These are phyloP conservation scores for Sturnus vulgaris DNA, from an alignment of 2,113 vertebrate species.

Conservation along the genomic window DNA sequence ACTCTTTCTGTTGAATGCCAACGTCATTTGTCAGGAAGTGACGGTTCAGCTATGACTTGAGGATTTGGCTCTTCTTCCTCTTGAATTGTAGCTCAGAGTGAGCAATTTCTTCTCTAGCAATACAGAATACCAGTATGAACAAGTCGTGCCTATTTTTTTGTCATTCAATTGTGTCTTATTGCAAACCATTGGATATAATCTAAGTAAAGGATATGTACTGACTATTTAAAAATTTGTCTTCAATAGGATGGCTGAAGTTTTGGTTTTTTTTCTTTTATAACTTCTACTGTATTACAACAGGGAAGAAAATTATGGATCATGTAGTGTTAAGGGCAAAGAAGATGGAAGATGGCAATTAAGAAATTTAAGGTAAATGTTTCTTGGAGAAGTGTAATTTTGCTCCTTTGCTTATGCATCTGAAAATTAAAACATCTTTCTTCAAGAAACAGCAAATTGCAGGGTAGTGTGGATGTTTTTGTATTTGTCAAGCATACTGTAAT, in stretches of 20 bases:
- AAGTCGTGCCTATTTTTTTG: background rate
- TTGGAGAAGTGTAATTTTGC: background rate
- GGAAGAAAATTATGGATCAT: background rate
- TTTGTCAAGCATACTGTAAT: background rate
- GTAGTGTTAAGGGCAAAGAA: background rate
- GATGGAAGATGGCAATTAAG: background rate
- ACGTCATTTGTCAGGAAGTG: background rate
- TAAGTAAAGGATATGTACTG: background rate
- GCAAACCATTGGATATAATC: background rate
- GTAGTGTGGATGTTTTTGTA: background rate
- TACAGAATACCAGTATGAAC: background rate
- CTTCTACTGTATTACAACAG: background rate
- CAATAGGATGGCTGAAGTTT: background rate
- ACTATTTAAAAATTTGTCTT: background rate
- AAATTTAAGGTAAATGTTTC: background rate
- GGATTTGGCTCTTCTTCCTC: background rate
- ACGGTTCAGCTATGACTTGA: background rate
- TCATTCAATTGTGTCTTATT: background rate
- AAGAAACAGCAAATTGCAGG: background rate
- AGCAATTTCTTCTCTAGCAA: background rate
- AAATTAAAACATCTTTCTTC: conserved; percentile 12
- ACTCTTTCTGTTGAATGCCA: background rate
- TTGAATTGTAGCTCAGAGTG: background rate
- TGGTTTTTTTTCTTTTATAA: background rate
- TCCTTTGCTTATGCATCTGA: background rate